Evolutionary conservation across 2,797 vertebrate genomes (phyloP), one percentile per base, ranked within the genome.

Genomic region (Muscicapa comitata): DNA sequence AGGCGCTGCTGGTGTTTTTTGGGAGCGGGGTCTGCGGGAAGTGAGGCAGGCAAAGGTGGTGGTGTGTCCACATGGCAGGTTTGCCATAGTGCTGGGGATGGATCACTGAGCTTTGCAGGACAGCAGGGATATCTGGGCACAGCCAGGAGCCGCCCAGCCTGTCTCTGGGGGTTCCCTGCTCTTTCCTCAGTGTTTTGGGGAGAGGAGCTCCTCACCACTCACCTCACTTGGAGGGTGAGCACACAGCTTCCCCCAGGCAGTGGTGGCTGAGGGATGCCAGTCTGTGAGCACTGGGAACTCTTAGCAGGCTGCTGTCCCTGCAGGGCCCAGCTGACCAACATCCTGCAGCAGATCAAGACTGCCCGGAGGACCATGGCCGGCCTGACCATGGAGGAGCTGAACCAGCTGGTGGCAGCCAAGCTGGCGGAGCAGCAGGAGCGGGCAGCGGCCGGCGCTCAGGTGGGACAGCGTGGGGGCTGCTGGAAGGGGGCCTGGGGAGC

Each of bases 281-380:
- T 18, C 1, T 2, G 1, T 2, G 40, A 42, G 88, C 31, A 6
- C 48, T 5, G 43, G 47, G 63, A 53, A 7, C 79, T 74, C 68
- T 89, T 0, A 94, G 53, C 68, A 21, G 53, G 88, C 77, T 48
- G 74, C 86, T 91, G 31, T 85, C 73, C 83, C 18, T 2, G 19
- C 94, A 99, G 98, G 96, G 91, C 96, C 23, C 98, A 99, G 96
- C 98, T 99, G 96, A 99, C 97, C 82, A 96, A 96, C 29, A 98
- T 99, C 84, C 98, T 99, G 88, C 98, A 99, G 98, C 98, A 99
- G 97, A 99, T 99, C 93, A 99, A 99, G 97, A 98, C 96, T 4
- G 98, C 98, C 3, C 98, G 99, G 1, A 98, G 99, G 53, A 99
- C 99, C n/a, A 97, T 99, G 97, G 98, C 99, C 0, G 99, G 99